Conservation (phyloP, 2,888 invertebrate species). For the Arge pagana region DNA sequence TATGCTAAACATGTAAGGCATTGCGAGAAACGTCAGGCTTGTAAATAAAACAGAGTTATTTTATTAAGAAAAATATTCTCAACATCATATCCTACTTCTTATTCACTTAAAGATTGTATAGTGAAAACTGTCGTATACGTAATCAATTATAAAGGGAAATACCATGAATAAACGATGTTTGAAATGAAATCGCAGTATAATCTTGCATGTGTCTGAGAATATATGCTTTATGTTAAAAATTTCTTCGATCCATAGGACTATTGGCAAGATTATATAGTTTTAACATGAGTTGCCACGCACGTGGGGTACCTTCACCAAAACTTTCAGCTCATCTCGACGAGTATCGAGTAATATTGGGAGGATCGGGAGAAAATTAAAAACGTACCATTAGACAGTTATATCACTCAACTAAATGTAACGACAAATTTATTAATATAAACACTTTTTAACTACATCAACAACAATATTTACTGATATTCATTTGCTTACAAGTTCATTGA, state of each 20-base stretch:
- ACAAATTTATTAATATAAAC: no score
- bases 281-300: no score
- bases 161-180: constrained; percentile 32
- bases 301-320: no score
- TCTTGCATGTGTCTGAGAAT: background rate
- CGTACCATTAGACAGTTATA: no score
- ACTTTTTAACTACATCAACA: constrained; percentile 1
- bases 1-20: background rate
- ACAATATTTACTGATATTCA: background rate
- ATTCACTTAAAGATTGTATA: constrained; percentile 36
- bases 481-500: background rate
- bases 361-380: no score
- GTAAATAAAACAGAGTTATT: constrained; percentile 19
- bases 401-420: no score
- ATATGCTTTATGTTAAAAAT: no score
- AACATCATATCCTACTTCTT: constrained; percentile 39
- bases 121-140: constrained; percentile 36
- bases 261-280: no score
- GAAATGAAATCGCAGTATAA: background rate
- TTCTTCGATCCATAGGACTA: no score
- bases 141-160: constrained; percentile 43
- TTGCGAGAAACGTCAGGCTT: constrained; percentile 8
- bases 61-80: constrained; percentile 37
- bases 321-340: no score
- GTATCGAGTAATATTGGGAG: no score